Evolutionary conservation across 2,888 invertebrate genomes (phyloP).

Genomic region (Dryadula phaetusa): DNA sequence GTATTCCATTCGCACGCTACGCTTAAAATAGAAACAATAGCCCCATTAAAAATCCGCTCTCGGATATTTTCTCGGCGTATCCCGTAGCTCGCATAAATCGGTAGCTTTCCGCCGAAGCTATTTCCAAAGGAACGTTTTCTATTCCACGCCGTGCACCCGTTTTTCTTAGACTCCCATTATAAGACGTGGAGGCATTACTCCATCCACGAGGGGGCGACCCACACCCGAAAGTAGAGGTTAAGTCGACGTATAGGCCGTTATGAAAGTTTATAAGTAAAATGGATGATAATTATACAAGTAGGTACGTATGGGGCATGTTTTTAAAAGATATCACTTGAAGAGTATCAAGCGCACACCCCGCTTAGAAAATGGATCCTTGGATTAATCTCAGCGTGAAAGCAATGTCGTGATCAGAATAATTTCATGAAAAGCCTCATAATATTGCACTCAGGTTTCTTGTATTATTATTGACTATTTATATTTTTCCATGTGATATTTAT

Average conservation of each 20-base stretch:
- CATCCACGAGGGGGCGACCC: conserved; percentile 48
- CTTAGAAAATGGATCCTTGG: conserved; percentile 35
- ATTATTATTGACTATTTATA: conserved; percentile 6
- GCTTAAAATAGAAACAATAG: conserved; percentile 84
- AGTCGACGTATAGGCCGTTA: conserved; percentile 84
- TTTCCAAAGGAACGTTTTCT: conserved; percentile 84
- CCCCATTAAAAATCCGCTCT: conserved; percentile 83
- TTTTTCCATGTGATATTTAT: background rate
- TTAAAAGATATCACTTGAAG: conserved; percentile 74
- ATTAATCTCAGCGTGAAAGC: conserved; percentile 31
- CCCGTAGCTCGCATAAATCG: conserved; percentile 83
- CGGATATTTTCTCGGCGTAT: conserved; percentile 81
- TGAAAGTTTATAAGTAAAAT: conserved; percentile 84
- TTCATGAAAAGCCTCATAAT: conserved; percentile 19
- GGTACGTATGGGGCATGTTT: conserved; percentile 78
- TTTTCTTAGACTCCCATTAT: conserved; percentile 83
- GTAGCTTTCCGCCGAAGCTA: conserved; percentile 83
- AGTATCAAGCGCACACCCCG: conserved; percentile 54
- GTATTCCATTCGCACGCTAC: conserved; percentile 81
- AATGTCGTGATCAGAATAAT: conserved; percentile 40
- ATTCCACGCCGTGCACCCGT: conserved; percentile 82
- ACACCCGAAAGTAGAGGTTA: conserved; percentile 80
- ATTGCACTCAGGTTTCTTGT: background rate
- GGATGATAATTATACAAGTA: conserved; percentile 82
- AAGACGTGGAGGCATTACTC: conserved; percentile 63